Evolutionary conservation across 2,113 vertebrate genomes (phyloP).

Genomic region (Seriola dumerili): DNA sequence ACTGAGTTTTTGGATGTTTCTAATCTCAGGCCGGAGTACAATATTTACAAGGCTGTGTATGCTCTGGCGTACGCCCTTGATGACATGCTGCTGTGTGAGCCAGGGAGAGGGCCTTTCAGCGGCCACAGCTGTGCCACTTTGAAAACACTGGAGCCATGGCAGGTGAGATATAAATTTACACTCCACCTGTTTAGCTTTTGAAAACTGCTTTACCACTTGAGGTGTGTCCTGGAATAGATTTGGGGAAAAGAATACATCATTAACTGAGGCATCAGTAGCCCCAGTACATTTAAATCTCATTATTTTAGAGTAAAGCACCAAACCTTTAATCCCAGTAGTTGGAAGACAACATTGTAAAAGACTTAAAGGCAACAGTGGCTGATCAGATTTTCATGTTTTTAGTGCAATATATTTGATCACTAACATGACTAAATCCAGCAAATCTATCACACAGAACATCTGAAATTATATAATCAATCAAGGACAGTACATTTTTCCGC

Average conservation of each 20-base stretch:
- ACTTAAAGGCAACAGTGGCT: background rate
- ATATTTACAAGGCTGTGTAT: conserved; percentile 12
- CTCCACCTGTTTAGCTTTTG: background rate
- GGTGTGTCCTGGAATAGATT: background rate
- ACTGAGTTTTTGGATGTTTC: conserved; percentile 63
- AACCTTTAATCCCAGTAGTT: background rate
- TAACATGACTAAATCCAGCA: background rate
- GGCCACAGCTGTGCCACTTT: conserved; percentile 37
- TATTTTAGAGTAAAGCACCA: background rate
- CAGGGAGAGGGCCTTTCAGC: conserved; percentile 45
- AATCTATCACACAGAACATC: background rate
- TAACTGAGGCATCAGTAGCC: background rate
- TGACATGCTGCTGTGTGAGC: conserved; percentile 44
- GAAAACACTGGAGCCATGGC: conserved; percentile 42
- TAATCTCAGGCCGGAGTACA: conserved; percentile 39
- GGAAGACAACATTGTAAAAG: background rate
- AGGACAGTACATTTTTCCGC: background rate
- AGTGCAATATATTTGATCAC: background rate
- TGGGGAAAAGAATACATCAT: background rate
- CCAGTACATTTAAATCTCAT: background rate
- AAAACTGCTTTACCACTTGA: background rate
- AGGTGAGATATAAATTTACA: conserved; percentile 22
- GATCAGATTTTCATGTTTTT: background rate
- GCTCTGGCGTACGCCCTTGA: conserved; percentile 49
- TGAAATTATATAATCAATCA: too few relatives aligned